A percentile compares a stretch with the other conserved stretches of the same genome.
Evolutionary conservation across 2,888 invertebrate genomes (phyloP).

Genomic region (Phoenoteleia sp.): DNA sequence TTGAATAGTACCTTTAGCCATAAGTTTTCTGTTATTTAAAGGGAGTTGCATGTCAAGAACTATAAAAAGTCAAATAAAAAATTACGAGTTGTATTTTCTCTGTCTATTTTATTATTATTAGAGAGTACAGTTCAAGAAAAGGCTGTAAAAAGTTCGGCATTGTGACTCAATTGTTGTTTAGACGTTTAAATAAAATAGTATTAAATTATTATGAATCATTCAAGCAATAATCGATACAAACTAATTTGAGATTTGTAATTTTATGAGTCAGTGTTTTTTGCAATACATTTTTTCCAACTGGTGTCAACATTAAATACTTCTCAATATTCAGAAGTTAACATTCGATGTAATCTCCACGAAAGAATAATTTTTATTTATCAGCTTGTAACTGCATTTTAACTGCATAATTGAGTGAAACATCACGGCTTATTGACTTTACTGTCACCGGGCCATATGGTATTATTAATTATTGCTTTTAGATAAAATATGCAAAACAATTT

Average conservation of each 20-base stretch:
- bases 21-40: conserved; percentile 16
- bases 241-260: not conserved
- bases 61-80: conserved; percentile 18
- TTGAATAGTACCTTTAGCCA: conserved; percentile 6
- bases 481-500: too few relatives aligned
- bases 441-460: too few relatives aligned
- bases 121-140: not conserved
- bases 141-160: not conserved
- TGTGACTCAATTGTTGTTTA: not conserved
- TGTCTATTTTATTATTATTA: conserved; percentile 18
- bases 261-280: not conserved
- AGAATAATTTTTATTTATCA: not conserved
- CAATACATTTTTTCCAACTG: not conserved
- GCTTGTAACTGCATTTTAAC: not conserved
- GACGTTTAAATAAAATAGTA: conserved; percentile 1
- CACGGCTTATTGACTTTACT: not conserved
- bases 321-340: conserved; percentile 7
- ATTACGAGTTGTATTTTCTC: conserved; percentile 20
- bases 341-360: not conserved
- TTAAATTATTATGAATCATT: conserved; percentile 16
- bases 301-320: conserved; percentile 3
- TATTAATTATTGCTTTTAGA: too few relatives aligned
- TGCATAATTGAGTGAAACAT: not conserved
- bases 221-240: not conserved
- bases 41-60: conserved; percentile 25